Conservation (phyloP, 2,113 vertebrate genomes). For the Podarcis raffonei region DNA sequence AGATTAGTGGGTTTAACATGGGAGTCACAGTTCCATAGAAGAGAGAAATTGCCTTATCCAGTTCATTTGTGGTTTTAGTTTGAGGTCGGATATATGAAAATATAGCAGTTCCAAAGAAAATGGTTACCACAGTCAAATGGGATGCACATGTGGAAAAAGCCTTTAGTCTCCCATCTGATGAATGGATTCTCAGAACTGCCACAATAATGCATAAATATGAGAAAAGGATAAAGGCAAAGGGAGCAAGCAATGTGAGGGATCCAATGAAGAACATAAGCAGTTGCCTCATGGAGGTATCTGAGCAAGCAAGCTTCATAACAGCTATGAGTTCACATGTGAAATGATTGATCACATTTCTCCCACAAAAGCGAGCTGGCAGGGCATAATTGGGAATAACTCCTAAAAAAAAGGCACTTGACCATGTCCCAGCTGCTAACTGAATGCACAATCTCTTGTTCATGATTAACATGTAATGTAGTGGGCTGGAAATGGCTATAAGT, state of each 20-base stretch:
- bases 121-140: constrained; percentile 54
- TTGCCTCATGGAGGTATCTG: constrained; percentile 37
- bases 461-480: constrained; percentile 8
- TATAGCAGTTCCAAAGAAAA: constrained; percentile 55
- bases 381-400: constrained; percentile 34
- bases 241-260: constrained; percentile 33
- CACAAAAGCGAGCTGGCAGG: constrained; percentile 39
- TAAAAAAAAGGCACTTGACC: constrained; percentile 20
- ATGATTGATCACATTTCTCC: constrained; percentile 46
- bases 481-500: constrained; percentile 2
- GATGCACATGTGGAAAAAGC: constrained; percentile 63
- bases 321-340: constrained; percentile 54
- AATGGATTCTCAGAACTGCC: constrained; percentile 42
- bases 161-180: constrained; percentile 33
- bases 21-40: constrained; percentile 54
- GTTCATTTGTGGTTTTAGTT: constrained; percentile 32
- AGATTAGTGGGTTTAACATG: constrained; percentile 58
- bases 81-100: constrained; percentile 53
- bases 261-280: constrained; percentile 33
- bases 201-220: constrained; percentile 48
- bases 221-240: constrained; percentile 40
- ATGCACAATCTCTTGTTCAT: constrained; percentile 2
- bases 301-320: constrained; percentile 51
- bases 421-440: neutral
- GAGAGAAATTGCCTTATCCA: constrained; percentile 40